These are phyloP conservation scores for Drosophila mayaguana DNA, from an alignment of 2,888 invertebrate genomes.

Conservation along the genomic window DNA sequence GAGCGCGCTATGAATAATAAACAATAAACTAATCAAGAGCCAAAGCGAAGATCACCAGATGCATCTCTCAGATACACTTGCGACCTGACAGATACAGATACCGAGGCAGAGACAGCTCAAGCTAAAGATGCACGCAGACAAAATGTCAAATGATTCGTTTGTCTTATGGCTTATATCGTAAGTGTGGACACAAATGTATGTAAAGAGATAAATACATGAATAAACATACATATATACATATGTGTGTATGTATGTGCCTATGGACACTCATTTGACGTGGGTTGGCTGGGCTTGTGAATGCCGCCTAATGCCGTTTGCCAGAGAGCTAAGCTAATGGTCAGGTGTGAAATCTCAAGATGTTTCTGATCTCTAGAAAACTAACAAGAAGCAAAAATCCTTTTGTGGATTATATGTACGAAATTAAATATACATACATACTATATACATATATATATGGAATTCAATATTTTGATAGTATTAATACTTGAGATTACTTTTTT, in stretches of 20 bases:
- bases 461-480: neutral
- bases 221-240: neutral
- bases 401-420: neutral
- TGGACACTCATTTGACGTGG: conserved; percentile 17
- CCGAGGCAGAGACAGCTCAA: neutral
- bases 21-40: conserved; percentile 75
- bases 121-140: neutral
- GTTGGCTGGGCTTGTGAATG: conserved; percentile 7
- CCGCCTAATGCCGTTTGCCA: conserved; percentile 4
- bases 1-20: conserved; percentile 65
- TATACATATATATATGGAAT: neutral
- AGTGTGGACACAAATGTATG: neutral
- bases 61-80: conserved; percentile 34
- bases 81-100: conserved; percentile 13
- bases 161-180: conserved; percentile 32
- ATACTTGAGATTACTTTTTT: too few species aligned
- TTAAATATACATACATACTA: neutral
- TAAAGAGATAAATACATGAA: neutral
- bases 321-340: conserved; percentile 19
- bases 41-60: conserved; percentile 28
- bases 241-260: neutral
- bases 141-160: conserved; percentile 72
- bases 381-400: too few species aligned
- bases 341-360: conserved; percentile 3
- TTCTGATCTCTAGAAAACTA: neutral